Evolutionary conservation across 2,113 vertebrate species (phyloP).

Genomic region (Centrocercus urophasianus): DNA sequence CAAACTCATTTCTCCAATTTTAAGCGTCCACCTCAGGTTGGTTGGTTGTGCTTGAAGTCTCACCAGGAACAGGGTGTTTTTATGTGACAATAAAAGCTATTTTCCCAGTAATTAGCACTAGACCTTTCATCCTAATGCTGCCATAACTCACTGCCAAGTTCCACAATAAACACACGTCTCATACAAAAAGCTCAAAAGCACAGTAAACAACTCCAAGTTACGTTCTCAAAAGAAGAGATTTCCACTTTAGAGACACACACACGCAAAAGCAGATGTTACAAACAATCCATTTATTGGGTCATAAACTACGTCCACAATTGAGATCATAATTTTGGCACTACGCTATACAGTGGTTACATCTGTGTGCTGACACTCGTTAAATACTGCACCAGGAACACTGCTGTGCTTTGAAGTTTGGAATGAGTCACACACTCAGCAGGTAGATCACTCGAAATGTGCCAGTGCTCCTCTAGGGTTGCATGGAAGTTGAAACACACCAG

Average conservation of each 20-base stretch:
- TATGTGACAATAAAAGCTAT: not conserved
- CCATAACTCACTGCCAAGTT: not conserved
- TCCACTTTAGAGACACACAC: conserved; percentile 4
- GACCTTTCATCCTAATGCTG: not conserved
- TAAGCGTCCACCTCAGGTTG: not conserved
- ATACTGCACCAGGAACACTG: conserved; percentile 76
- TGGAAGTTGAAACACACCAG: conserved; percentile 52
- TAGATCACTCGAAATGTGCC: conserved; percentile 44
- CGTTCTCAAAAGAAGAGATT: not conserved
- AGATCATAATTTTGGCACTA: conserved; percentile 91
- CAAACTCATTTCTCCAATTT: not conserved
- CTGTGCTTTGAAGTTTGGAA: conserved; percentile 63
- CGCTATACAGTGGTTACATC: conserved; percentile 81
- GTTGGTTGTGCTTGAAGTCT: not conserved
- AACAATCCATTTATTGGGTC: conserved; percentile 87
- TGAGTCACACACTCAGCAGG: conserved; percentile 52
- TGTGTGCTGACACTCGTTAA: conserved; percentile 72
- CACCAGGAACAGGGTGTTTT: not conserved
- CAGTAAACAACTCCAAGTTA: not conserved
- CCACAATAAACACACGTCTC: not conserved
- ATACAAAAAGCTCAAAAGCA: not conserved
- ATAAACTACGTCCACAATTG: conserved; percentile 85
- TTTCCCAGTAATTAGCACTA: not conserved
- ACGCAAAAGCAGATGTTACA: conserved; percentile 75
- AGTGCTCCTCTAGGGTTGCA: conserved; percentile 64